A percentile compares a stretch with the other conserved stretches of the same genome.
Evolutionary conservation across 2,113 vertebrate genomes (phyloP).

Genomic region (Phyllopteryx taeniolatus): DNA sequence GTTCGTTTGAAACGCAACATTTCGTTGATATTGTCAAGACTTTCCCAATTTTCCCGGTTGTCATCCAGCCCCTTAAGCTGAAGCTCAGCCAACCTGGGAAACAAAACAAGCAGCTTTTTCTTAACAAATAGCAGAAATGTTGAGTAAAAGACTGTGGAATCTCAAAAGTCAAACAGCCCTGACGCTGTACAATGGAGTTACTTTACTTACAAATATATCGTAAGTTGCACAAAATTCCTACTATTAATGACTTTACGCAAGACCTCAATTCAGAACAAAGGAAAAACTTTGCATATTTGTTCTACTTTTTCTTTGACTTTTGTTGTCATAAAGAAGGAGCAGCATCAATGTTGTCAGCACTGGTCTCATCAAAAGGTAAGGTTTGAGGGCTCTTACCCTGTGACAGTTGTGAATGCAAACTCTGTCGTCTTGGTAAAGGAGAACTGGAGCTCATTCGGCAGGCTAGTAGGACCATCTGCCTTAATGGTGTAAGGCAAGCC

Average conservation of each 20-base stretch:
- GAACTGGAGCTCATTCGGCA: conserved; percentile 54
- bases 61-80: conserved; percentile 37
- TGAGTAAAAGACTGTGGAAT: neutral
- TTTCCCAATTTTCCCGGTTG: conserved; percentile 25
- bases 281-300: too few relatives aligned
- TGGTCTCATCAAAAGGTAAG: too few relatives aligned
- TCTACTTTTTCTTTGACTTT: too few relatives aligned
- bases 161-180: neutral
- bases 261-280: too few relatives aligned
- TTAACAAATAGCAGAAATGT: neutral
- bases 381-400: conserved; percentile 30
- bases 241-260: too few relatives aligned
- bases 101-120: neutral
- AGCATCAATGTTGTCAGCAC: too few relatives aligned
- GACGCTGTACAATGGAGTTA: too few relatives aligned
- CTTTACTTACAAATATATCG: too few relatives aligned
- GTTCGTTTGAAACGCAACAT: conserved; percentile 51
- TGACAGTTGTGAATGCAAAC: conserved; percentile 19
- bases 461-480: neutral
- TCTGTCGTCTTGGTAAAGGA: conserved; percentile 54
- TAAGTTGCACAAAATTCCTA: too few relatives aligned
- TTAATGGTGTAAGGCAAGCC: conserved; percentile 52
- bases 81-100: conserved; percentile 47
- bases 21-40: conserved; percentile 23
- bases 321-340: too few relatives aligned